phyloP scores from a whole-genome alignment of 2,113 vertebrate genomes.

The Coreoperca whiteheadi region DNA sequence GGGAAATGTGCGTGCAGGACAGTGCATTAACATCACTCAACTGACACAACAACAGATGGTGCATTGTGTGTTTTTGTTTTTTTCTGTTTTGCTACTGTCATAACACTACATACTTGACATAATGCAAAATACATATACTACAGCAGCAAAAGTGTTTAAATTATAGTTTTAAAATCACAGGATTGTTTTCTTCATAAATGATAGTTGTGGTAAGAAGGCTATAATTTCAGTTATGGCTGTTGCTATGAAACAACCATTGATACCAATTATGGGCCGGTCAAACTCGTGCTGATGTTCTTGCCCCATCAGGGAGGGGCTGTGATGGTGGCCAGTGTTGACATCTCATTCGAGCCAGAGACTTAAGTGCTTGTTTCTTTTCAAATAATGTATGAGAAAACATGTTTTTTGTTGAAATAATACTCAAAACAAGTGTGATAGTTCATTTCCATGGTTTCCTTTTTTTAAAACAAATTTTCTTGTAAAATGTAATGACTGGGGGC shows the following conservation, averaged over 20 bases:
- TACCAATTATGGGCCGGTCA: conserved; percentile 64
- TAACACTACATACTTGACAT: not conserved
- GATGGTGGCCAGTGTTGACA: conserved; percentile 79
- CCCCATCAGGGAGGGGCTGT: conserved; percentile 40
- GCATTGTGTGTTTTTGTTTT: not conserved
- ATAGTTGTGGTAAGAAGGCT: not conserved
- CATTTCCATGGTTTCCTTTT: not conserved
- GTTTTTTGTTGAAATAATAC: not conserved
- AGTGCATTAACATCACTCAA: conserved; percentile 2
- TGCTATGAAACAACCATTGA: not conserved
- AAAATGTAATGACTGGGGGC: not conserved
- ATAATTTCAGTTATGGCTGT: not conserved
- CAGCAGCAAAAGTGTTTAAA: not conserved
- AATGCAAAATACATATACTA: not conserved
- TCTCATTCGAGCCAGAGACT: not conserved
- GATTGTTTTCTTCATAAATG: not conserved
- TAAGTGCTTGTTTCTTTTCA: not conserved
- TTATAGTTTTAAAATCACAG: not conserved
- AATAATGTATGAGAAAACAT: not conserved
- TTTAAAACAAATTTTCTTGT: not conserved
- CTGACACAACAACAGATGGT: conserved; percentile 32
- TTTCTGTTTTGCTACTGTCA: not conserved
- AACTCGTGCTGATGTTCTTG: conserved; percentile 70
- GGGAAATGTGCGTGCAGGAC: not conserved
- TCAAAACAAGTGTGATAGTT: not conserved